A percentile compares a stretch with the other conserved stretches of the same genome.
These are phyloP conservation scores for Agrochola circellaris DNA, from an alignment of 2,888 invertebrate genomes.

Conservation along the genomic window DNA sequence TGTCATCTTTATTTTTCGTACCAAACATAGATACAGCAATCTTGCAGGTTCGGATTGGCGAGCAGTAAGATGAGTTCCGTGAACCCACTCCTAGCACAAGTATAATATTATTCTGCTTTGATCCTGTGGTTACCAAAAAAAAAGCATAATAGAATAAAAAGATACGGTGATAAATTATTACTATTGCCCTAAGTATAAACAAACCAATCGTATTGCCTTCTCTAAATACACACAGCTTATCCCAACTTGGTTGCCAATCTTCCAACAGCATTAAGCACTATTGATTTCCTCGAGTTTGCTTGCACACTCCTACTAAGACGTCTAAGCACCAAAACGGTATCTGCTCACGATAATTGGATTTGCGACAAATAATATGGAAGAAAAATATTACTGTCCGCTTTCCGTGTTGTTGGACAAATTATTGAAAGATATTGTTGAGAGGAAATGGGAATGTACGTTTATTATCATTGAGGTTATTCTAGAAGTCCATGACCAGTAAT, in stretches of 20 bases:
- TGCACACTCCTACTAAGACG: slow-evolving; percentile 34
- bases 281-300: slow-evolving; percentile 45
- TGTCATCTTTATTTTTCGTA: not conserved
- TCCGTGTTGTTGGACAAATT: slow-evolving; percentile 1
- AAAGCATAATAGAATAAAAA: not conserved
- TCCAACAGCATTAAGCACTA: slow-evolving; percentile 25
- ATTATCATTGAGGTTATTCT: not conserved
- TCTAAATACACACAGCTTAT: not conserved
- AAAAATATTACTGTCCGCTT: slow-evolving; percentile 40
- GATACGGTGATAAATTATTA: not conserved
- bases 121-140: not conserved
- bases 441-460: not conserved
- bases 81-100: not conserved
- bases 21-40: too few species aligned
- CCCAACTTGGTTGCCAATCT: slow-evolving; percentile 18
- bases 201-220: not conserved
- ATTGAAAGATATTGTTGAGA: not conserved
- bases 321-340: slow-evolving; percentile 48
- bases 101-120: not conserved
- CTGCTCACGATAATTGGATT: slow-evolving; percentile 70
- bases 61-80: too few species aligned
- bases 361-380: slow-evolving; percentile 52
- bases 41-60: too few species aligned
- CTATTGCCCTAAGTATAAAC: not conserved
- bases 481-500: not conserved